A percentile compares a stretch with the other conserved stretches of the same genome.
Evolutionary conservation across 1,140 invertebrate species (phyloP).

Genomic region (Drosophila asahinai): DNA sequence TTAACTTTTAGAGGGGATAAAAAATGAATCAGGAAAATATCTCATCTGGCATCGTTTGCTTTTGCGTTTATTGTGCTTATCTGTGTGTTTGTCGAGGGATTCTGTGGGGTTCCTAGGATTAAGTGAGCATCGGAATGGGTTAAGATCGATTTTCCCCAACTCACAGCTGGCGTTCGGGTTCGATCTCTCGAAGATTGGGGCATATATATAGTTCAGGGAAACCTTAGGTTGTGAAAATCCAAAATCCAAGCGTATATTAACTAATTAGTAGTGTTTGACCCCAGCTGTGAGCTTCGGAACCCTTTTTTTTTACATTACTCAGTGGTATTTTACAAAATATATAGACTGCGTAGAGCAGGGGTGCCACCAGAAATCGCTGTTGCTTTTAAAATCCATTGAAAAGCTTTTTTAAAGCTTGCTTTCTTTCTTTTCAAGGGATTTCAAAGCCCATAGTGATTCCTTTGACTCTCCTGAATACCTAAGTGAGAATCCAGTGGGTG

Average conservation of each 20-base stretch:
- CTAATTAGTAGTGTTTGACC: conserved; percentile 25
- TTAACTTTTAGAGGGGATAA: conserved; percentile 34
- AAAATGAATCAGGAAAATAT: conserved; percentile 51
- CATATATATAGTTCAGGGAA: conserved; percentile 26
- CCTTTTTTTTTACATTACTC: conserved; percentile 35
- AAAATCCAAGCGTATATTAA: conserved; percentile 12
- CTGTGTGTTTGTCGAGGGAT: conserved; percentile 15
- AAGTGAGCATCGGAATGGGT: conserved; percentile 1
- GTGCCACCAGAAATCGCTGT: neutral
- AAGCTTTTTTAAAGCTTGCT: neutral
- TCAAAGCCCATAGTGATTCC: neutral
- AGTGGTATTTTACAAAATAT: conserved; percentile 65
- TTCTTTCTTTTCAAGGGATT: neutral
- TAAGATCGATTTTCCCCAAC: conserved; percentile 4
- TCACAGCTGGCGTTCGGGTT: conserved; percentile 15
- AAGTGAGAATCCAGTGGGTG: conserved; percentile 14
- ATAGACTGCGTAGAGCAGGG: conserved; percentile 25
- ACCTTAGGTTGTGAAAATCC: conserved; percentile 32
- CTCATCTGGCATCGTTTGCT: conserved; percentile 29
- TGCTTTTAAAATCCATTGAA: neutral
- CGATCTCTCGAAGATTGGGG: conserved; percentile 27
- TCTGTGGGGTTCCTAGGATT: neutral
- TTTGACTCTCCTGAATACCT: conserved; percentile 10
- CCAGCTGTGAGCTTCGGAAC: conserved; percentile 21
- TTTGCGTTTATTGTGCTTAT: conserved; percentile 48